phyloP scores from a whole-genome alignment of 2,888 invertebrate species.

The Rotaria socialis region DNA sequence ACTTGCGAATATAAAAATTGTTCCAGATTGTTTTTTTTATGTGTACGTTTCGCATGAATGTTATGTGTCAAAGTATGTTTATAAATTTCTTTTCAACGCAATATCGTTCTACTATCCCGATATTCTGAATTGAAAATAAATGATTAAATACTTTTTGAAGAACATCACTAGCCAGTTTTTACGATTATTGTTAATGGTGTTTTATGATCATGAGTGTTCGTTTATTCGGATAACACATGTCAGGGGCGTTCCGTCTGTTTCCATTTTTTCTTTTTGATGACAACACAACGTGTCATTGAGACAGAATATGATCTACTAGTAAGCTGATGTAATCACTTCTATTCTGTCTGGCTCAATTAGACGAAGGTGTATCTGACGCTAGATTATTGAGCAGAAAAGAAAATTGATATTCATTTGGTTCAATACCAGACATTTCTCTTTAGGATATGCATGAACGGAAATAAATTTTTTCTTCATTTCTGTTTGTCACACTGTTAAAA shows the following conservation, averaged over 20 bases:
- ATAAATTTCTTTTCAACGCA: background rate
- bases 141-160: background rate
- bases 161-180: background rate
- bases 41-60: background rate
- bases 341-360: conserved; percentile 21
- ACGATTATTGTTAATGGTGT: conserved; percentile 1
- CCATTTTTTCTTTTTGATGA: background rate
- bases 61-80: background rate
- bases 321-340: background rate
- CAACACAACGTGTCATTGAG: conserved; percentile 9
- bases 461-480: background rate
- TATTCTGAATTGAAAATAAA: background rate
- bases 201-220: conserved; percentile 20
- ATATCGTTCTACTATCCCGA: background rate
- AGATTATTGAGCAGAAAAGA: conserved; percentile 27
- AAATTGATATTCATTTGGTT: background rate
- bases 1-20: background rate
- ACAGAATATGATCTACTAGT: conserved; percentile 13
- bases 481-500: background rate
- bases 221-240: conserved; percentile 2
- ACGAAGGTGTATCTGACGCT: background rate
- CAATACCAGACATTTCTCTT: background rate
- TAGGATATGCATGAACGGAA: background rate
- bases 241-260: conserved; percentile 10
- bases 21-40: too few relatives aligned